Evolutionary conservation across 92 coral and sea anemone species (phyloP).

Genomic region (Phenganax subtilis): DNA sequence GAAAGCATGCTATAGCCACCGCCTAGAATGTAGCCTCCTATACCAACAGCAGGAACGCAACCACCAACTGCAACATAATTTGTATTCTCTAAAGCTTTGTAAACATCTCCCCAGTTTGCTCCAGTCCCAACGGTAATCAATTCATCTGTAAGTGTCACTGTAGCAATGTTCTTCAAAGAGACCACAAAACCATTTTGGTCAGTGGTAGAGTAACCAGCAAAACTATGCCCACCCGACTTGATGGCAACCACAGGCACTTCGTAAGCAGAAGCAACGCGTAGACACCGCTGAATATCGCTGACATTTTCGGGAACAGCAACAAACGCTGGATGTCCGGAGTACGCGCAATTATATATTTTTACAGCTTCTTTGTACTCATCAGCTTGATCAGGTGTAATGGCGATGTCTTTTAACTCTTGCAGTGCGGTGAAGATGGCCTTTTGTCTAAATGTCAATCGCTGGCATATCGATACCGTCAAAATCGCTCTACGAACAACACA

Average conservation of each 20-base stretch:
- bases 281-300: slow-evolving; percentile 67
- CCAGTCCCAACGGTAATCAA: slow-evolving; percentile 38
- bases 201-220: slow-evolving; percentile 75
- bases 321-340: slow-evolving; percentile 63
- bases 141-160: slow-evolving; percentile 44
- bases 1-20: slow-evolving; percentile 91
- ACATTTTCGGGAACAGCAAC: slow-evolving; percentile 65
- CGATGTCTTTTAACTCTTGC: slow-evolving; percentile 54
- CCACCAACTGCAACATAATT: slow-evolving; percentile 76
- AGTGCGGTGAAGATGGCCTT: slow-evolving; percentile 42
- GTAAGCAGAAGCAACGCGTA: slow-evolving; percentile 51
- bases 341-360: slow-evolving; percentile 69
- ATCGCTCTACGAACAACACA: not conserved
- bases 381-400: slow-evolving; percentile 62
- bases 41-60: slow-evolving; percentile 75
- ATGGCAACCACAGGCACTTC: slow-evolving; percentile 53
- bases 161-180: slow-evolving; percentile 58
- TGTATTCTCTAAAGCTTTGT: slow-evolving; percentile 54
- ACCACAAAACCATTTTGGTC: slow-evolving; percentile 76
- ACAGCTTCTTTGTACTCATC: slow-evolving; percentile 59
- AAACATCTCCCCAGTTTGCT: slow-evolving; percentile 73
- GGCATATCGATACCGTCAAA: not conserved
- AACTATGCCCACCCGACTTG: slow-evolving; percentile 79
- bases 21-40: slow-evolving; percentile 80
- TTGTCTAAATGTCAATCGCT: slow-evolving; percentile 1